Evolutionary conservation across 1,140 invertebrate species (phyloP), one percentile per base, ranked within the genome.

Genomic region (Frieseomelitta varia): DNA sequence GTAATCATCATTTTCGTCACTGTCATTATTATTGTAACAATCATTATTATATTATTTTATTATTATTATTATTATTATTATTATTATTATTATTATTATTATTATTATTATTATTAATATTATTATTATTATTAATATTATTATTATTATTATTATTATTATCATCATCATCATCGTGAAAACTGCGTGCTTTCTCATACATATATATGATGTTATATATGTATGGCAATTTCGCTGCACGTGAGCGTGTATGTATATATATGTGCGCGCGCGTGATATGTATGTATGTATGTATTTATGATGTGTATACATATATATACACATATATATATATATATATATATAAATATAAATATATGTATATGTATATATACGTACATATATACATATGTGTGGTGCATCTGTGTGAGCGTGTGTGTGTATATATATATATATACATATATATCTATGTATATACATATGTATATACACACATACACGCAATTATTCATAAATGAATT

Each of bases 401-500:
- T 39, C 74, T 77, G 87, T 88, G 84, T 92, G 87, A 86, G 87
- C 90, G 73, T 88, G 90, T 90, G 87, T 80, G 82, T 89, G 87
- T 81, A 81, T 8, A 83, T 74, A 88, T 88, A 81, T 91, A 58
- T 88, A 78, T 89, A 86, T 81, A 87, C 88, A 90, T 80, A 87
- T 90, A 87, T 91, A 90, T 84, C 71, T 89, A 87, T 81, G 88
- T 88, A 90, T 77, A 88, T 90, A 87, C 91, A 90, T 87, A 80
- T 80, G 85, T 84, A 3, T 55, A 34, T n/a, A 92, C 90, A 90
- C 80, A 86, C 84, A 85, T 85, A 91, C 90, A 91, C 88, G 89
- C 90, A 92, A 91, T 92, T 92, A 93, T 93, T 93, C 91, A 88
- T 91, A 91, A 93, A 93, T 88, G 86, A 93, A 93, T 91, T 92